Conservation (phyloP, 2,113 vertebrate species). For the Poecilia latipinna region DNA sequence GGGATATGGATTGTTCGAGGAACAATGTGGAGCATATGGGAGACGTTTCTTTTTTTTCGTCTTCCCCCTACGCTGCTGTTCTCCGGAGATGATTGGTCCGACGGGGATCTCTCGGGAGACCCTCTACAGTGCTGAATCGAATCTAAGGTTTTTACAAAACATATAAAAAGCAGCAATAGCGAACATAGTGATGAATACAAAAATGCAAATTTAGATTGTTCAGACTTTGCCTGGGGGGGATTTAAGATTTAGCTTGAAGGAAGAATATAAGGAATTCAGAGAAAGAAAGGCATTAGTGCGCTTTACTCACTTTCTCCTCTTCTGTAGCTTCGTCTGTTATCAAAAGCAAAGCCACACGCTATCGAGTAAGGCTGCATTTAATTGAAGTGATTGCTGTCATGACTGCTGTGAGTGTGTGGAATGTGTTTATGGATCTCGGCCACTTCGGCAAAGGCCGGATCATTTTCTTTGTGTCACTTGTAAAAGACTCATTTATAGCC, state of each 20-base stretch:
- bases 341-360: constrained; percentile 27
- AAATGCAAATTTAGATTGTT: constrained; percentile 29
- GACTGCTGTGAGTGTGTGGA: constrained; percentile 34
- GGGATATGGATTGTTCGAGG: constrained; percentile 53
- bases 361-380: constrained; percentile 40
- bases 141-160: constrained; percentile 34
- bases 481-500: constrained; percentile 80
- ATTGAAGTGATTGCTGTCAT: constrained; percentile 28
- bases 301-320: constrained; percentile 21
- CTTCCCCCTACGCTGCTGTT: constrained; percentile 20
- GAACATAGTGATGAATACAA: constrained; percentile 13
- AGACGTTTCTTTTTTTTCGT: constrained; percentile 32
- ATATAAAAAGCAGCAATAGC: constrained; percentile 16
- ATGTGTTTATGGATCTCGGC: constrained; percentile 55
- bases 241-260: constrained; percentile 19
- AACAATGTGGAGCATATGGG: constrained; percentile 36
- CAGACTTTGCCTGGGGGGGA: constrained; percentile 25
- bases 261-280: not conserved
- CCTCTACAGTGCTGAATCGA: constrained; percentile 20
- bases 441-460: constrained; percentile 57
- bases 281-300: not conserved
- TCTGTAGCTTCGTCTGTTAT: not conserved
- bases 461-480: constrained; percentile 75
- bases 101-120: constrained; percentile 33
- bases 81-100: constrained; percentile 52